Evolutionary conservation across 2,888 invertebrate species (phyloP), one percentile per base, ranked within the genome.

Genomic region (Dryadula phaetusa): DNA sequence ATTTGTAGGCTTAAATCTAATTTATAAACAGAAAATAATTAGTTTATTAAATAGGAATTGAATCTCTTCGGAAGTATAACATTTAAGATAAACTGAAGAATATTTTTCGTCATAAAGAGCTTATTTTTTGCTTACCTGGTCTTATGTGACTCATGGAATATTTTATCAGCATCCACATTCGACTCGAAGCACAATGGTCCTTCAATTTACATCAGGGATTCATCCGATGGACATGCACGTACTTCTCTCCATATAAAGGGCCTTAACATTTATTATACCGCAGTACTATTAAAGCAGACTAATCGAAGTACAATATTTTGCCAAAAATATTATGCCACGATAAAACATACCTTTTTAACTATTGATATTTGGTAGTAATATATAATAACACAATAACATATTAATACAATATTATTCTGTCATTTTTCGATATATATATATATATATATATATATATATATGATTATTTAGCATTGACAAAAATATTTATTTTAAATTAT

Each of bases 121-220:
- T 14, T 44, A 18, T 18, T n/a, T 60, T 60, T 44, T 25, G 6
- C 16, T 28, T 28, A 3, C 18, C 0, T 60, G 53, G 63, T 60
- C 16, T 60, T 54, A 7, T 32, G 34, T 65, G 49, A 1, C 25
- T 25, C 40, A 61, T 70, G 69, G 74, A 73, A 74, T 72, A 74
- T 76, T 74, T 75, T 79, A 72, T 78, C 76, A 74, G 71, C 72
- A 66, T 66, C 67, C 72, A 70, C 73, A 77, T 80, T 78, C 76
- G 74, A 76, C 74, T 77, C 76, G 70, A 65, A 71, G 75, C 75
- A 84, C 81, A 83, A 83, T 81, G 77, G 77, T 74, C 70, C 76
- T 78, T 79, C 76, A 78, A 82, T 84, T 82, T 82, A 79, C 82
- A 85, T 83, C 78, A 77, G 76, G 76, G 72, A 78, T 77, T 77